These are phyloP conservation scores for Leptosomus discolor DNA, from an alignment of 2,113 vertebrate genomes.

Conservation along the genomic window DNA sequence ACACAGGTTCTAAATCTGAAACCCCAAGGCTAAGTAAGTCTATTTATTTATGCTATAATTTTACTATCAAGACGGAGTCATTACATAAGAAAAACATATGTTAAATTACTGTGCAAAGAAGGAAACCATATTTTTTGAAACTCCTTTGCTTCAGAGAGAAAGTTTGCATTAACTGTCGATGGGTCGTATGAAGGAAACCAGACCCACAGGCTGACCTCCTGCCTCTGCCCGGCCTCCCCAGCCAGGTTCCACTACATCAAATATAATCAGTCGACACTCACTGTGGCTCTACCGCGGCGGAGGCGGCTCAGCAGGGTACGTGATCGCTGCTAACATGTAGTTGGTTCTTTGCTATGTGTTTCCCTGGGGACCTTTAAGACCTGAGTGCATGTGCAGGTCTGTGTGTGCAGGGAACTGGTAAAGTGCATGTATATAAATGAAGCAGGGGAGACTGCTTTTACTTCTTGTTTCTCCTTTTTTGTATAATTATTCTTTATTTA, in stretches of 20 bases:
- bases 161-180: slow-evolving; percentile 68
- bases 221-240: not conserved
- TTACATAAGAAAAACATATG: not conserved
- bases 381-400: not conserved
- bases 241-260: slow-evolving; percentile 79
- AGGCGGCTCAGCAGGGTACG: slow-evolving; percentile 47
- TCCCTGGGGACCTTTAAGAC: not conserved
- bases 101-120: not conserved
- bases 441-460: not conserved
- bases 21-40: not conserved
- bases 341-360: not conserved
- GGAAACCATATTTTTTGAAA: not conserved
- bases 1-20: not conserved
- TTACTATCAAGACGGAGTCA: fast-evolving
- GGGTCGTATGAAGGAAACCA: slow-evolving; percentile 76
- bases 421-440: not conserved
- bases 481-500: not conserved
- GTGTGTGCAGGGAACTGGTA: not conserved
- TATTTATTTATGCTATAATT: not conserved
- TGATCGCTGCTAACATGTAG: fast-evolving
- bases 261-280: slow-evolving; percentile 40
- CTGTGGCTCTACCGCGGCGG: slow-evolving; percentile 1
- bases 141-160: slow-evolving; percentile 42
- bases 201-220: not conserved
- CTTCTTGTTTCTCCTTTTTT: not conserved